phyloP scores from a whole-genome alignment of 2,888 invertebrate genomes.

The Xanthorhoe designata region DNA sequence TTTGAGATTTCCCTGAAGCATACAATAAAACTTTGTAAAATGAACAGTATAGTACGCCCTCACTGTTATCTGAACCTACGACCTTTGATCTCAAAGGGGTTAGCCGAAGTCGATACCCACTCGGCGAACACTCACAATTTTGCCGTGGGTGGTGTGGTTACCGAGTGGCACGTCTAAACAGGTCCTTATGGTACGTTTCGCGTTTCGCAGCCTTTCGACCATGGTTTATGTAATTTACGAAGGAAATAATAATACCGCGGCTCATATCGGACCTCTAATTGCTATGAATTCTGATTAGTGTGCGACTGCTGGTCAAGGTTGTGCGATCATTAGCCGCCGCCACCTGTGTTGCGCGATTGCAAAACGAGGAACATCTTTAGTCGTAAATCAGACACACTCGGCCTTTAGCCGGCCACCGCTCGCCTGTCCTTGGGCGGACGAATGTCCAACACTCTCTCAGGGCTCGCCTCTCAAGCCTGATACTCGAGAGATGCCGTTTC shows the following conservation, averaged over 20 bases:
- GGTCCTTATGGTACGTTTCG: slow-evolving; percentile 20
- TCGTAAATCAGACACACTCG: slow-evolving; percentile 15
- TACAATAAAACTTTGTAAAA: neutral
- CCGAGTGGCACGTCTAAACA: slow-evolving; percentile 11
- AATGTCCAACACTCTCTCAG: neutral
- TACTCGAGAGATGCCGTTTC: neutral
- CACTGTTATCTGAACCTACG: slow-evolving; percentile 4
- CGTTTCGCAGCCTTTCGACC: slow-evolving; percentile 21
- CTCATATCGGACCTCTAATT: slow-evolving; percentile 25
- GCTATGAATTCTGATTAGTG: slow-evolving; percentile 33
- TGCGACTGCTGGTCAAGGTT: slow-evolving; percentile 32
- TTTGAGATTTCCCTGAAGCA: no score
- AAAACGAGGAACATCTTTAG: slow-evolving; percentile 18
- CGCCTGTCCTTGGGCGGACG: neutral
- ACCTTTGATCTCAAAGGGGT: slow-evolving; percentile 16
- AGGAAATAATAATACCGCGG: slow-evolving; percentile 11
- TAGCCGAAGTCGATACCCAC: slow-evolving; percentile 11
- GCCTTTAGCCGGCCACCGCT: neutral
- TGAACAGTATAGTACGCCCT: neutral
- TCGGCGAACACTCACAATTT: slow-evolving; percentile 9
- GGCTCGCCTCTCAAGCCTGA: neutral
- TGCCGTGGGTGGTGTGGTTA: slow-evolving; percentile 9
- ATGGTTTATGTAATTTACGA: slow-evolving; percentile 19
- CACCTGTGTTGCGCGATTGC: slow-evolving; percentile 19
- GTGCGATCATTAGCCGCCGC: slow-evolving; percentile 14